Evolutionary conservation across 2,888 invertebrate genomes (phyloP), one percentile per base, ranked within the genome.

Genomic region (Napeogenes inachia): DNA sequence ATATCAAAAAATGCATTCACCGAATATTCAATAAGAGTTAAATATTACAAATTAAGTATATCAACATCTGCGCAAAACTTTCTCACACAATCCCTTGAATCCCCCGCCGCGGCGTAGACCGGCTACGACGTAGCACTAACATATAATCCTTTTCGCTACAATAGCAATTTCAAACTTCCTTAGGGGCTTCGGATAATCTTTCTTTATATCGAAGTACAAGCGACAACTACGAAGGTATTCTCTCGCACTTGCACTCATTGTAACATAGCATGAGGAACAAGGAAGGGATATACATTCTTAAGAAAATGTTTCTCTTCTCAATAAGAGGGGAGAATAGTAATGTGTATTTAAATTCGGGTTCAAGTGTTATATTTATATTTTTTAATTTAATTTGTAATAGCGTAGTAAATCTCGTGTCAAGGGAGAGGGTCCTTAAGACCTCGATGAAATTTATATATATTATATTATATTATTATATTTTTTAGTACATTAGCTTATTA

Each of bases 161-260:
- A 91, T 89, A 90, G 91, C 91, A 91, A 91, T 91, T 91, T 89
- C 90, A 88, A 91, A 91, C 90, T 91, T 91, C 90, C 91, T 91
- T 89, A 88, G 91, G 91, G 91, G 88, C 90, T 89, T 87, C 81
- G 87, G 88, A 90, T 91, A 91, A 91, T 91, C 91, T 91, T 91
- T 91, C 91, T 91, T 91, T 90, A 90, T 91, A 90, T 87, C 86
- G 85, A 82, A 83, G 83, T 84, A 82, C 79, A 82, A 82, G 81
- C 78, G 80, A 80, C 76, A 82, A 82, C 80, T 75, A 73, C 75
- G 77, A 79, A 74, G 68, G 73, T 74, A 67, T 71, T 60, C 70
- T 67, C 65, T 85, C 81, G 70, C 75, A 66, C 70, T 87, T 79
- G 65, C 60, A 67, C 79, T 56, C 68, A 56, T 57, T 58, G 58